A percentile compares a stretch with the other conserved stretches of the same genome.
Evolutionary conservation across 35 echinoderm and acorn worm genomes (phyloP).

Genomic region (Heliocidaris erythrogramma): DNA sequence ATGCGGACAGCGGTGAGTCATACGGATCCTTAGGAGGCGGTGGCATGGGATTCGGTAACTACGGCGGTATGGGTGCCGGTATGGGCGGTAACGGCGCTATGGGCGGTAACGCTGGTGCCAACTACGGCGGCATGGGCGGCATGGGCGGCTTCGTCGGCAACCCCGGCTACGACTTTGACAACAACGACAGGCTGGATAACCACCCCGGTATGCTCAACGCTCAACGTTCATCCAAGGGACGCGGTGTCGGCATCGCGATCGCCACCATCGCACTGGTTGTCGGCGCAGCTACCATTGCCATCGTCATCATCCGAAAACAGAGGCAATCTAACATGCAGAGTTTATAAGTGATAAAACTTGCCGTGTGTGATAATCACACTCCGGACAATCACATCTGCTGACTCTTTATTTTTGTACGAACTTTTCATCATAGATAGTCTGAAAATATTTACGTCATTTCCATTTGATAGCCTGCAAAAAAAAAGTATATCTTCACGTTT

Average conservation of each 20-base stretch:
- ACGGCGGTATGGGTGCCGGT: conserved; percentile 22
- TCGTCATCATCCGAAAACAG: conserved; percentile 42
- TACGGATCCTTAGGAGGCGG: neutral
- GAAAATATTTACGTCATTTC: neutral
- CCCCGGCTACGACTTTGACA: neutral
- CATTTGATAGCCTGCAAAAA: neutral
- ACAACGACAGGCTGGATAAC: neutral
- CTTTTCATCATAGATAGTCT: neutral
- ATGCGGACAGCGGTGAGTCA: conserved; percentile 19
- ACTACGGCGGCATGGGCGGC: neutral
- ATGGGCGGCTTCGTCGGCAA: conserved; percentile 35
- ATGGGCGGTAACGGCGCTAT: conserved; percentile 17
- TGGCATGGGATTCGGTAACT: conserved; percentile 4
- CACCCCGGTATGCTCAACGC: conserved; percentile 12
- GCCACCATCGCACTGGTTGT: conserved; percentile 20
- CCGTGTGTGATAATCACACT: neutral
- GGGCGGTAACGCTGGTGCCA: neutral
- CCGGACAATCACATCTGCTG: neutral
- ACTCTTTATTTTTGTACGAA: conserved; percentile 2
- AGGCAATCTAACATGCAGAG: conserved; percentile 33
- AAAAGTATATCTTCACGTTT: neutral
- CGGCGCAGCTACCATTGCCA: conserved; percentile 24
- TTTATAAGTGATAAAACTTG: neutral
- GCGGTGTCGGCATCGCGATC: conserved; percentile 17
- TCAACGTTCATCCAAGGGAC: neutral